phyloP scores from a whole-genome alignment of 1,140 invertebrate species.

The Hydropsyche tenuis region DNA sequence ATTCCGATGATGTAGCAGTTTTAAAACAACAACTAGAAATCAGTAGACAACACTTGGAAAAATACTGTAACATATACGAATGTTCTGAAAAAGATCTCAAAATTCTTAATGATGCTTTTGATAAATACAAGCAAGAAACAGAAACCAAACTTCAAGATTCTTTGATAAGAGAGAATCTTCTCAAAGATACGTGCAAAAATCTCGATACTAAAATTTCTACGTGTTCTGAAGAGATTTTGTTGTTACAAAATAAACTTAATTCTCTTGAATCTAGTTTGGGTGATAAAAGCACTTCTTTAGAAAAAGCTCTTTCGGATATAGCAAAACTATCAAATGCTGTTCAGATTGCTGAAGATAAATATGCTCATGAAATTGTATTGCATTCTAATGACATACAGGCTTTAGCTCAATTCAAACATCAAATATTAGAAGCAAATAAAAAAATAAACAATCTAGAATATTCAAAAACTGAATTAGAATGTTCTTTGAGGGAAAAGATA shows the following conservation, averaged over 20 bases:
- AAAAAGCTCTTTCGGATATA: slow-evolving; percentile 67
- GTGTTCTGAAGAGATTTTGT: slow-evolving; percentile 56
- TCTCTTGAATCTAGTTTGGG: slow-evolving; percentile 66
- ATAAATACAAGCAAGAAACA: slow-evolving; percentile 65
- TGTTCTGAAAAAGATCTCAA: slow-evolving; percentile 75
- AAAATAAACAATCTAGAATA: slow-evolving; percentile 66
- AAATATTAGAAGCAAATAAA: slow-evolving; percentile 58
- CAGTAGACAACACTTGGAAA: slow-evolving; percentile 71
- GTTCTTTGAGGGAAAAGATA: slow-evolving; percentile 67
- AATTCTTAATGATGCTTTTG: slow-evolving; percentile 67
- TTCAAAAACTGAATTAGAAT: slow-evolving; percentile 65
- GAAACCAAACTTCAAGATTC: slow-evolving; percentile 63
- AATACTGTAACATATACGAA: slow-evolving; percentile 78
- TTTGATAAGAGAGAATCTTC: slow-evolving; percentile 56
- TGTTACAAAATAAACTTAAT: slow-evolving; percentile 66
- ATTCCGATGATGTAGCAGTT: slow-evolving; percentile 68
- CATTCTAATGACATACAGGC: slow-evolving; percentile 77
- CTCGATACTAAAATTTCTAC: slow-evolving; percentile 65
- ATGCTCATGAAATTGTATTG: slow-evolving; percentile 77
- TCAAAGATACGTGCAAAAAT: slow-evolving; percentile 64
- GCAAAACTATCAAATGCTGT: slow-evolving; percentile 61
- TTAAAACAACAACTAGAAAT: slow-evolving; percentile 71
- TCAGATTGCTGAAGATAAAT: slow-evolving; percentile 75
- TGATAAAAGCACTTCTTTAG: slow-evolving; percentile 68
- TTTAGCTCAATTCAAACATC: slow-evolving; percentile 70